Base-by-base conservation (phyloP, 2,888 invertebrate species). In the Ectemnius lituratus region DNA sequence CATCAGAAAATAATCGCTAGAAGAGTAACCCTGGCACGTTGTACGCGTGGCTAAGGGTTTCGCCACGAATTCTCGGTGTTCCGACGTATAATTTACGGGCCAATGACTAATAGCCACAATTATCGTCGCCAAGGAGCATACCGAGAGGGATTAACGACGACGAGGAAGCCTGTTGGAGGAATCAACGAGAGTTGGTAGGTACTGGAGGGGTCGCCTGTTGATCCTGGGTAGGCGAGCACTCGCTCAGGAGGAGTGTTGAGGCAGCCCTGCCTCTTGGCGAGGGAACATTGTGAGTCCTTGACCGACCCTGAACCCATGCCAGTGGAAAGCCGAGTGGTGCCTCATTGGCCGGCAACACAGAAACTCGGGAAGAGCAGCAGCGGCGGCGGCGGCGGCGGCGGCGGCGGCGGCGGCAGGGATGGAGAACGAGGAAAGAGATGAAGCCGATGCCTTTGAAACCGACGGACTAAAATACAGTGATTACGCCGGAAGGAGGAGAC, bases 231-330 rank as follows among this genome's bases (percentile, higher is more conserved):
- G 14, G 58, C 23, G 56, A 57, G 57, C 61, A 59, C 46, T 60
- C 61, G 59, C 62, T 62, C 28, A 16, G 46, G 27, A 65, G 57
- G 62, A 56, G 63, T 23, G 72, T 62, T 64, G 76, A 37, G 37
- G 67, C 64, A 62, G 62, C 58, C 60, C 57, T 49, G 69, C 58
- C 46, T 60, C 75, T 37, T 11, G 37, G 1, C 11, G 37, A 37
- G 37, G 76, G 64, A 72, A 73, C 74, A 60, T 59, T 45, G 79
- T 78, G 86, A 90, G 90, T 90, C 90, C 90, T 90, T 90, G 90
- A 90, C 90, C 90, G 90, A 88, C 90, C 90, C 88, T 90, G 90
- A 90, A 90, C 90, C 89, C 81, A 85, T 85, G 84, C 85, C 86
- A 85, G 86, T 84, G 84, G 84, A 86, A 79, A 86, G 83, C 82